Percentiles rank a stretch among this genome's conserved stretches.
Conservation (phyloP, 2,113 vertebrate species). For the Lophotis ruficrista region DNA sequence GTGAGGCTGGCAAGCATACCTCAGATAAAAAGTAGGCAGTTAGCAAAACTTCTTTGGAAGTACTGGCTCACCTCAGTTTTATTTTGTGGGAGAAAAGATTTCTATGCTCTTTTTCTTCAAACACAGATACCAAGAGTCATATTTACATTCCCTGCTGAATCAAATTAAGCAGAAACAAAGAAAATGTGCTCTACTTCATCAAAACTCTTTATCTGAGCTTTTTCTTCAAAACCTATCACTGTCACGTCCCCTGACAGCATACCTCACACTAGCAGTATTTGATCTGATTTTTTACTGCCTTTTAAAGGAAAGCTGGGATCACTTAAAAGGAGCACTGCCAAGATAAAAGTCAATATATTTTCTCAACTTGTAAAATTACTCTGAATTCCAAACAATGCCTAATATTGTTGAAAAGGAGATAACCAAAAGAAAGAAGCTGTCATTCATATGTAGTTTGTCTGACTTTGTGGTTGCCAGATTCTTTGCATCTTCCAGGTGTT, state of each 20-base stretch:
- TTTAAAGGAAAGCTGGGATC: neutral
- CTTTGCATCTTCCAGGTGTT: neutral
- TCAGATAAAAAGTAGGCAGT: neutral
- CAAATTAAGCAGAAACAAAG: conserved; percentile 52
- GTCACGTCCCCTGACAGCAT: neutral
- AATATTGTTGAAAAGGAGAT: neutral
- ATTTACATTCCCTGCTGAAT: conserved; percentile 2
- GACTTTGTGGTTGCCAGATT: neutral
- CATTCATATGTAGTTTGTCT: neutral
- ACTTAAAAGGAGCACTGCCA: neutral
- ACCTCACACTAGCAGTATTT: neutral
- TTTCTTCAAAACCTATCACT: conserved; percentile 19
- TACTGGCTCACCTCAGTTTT: neutral
- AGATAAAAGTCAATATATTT: neutral
- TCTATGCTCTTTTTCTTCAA: neutral
- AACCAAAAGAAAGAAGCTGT: neutral
- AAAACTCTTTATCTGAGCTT: neutral
- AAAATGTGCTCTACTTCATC: conserved; percentile 7
- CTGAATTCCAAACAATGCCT: neutral
- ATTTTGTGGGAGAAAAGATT: neutral
- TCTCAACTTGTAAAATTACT: neutral
- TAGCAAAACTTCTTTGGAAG: neutral
- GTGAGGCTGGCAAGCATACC: neutral
- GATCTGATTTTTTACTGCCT: neutral
- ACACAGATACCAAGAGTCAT: neutral